phyloP scores from a whole-genome alignment of 2,113 vertebrate species.

The Chionodraco myersi region DNA sequence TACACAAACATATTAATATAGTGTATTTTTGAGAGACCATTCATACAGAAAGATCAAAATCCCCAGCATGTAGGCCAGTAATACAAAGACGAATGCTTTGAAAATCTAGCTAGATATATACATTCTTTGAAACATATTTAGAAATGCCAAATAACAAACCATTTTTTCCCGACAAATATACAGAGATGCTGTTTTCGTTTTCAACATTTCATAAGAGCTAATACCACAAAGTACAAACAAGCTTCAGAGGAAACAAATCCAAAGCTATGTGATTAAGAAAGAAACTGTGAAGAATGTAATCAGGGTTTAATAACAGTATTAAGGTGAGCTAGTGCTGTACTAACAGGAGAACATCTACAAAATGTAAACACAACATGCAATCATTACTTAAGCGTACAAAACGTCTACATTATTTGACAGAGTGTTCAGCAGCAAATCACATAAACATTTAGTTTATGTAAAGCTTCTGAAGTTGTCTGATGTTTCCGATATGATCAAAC shows the following conservation, averaged over 20 bases:
- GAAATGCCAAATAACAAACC: neutral
- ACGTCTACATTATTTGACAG: neutral
- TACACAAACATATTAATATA: too few species aligned
- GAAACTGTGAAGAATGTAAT: neutral
- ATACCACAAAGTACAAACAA: neutral
- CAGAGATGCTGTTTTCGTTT: neutral
- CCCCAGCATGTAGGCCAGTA: too few species aligned
- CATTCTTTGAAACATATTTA: neutral
- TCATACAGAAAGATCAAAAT: too few species aligned
- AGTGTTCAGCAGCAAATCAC: neutral
- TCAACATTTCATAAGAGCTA: neutral
- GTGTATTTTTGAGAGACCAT: too few species aligned
- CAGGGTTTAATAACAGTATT: conserved; percentile 31
- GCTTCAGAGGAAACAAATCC: conserved; percentile 1
- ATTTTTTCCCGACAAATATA: neutral
- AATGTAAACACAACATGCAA: conserved; percentile 13
- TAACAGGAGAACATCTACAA: neutral
- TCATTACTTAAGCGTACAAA: neutral
- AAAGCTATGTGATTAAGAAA: neutral
- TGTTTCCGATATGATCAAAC: neutral
- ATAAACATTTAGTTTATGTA: neutral
- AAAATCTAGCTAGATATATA: neutral
- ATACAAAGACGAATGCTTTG: neutral
- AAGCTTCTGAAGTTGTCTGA: neutral
- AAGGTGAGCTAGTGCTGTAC: conserved; percentile 9